These are phyloP conservation scores for Phenacoccus solenopsis DNA, from an alignment of 1,140 invertebrate species.

Conservation along the genomic window DNA sequence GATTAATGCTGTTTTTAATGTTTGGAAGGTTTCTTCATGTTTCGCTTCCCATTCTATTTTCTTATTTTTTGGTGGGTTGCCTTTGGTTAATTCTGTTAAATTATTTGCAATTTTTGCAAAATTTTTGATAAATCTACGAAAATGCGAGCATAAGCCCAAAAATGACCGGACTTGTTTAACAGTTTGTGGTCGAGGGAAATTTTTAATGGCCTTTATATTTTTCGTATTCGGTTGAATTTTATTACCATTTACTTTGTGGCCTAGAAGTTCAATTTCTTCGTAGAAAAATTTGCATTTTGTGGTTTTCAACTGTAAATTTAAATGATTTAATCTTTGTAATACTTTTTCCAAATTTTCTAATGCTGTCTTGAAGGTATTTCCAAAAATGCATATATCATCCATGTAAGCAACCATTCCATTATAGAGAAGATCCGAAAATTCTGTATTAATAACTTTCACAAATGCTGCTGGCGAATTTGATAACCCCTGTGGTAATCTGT, in stretches of 20 bases:
- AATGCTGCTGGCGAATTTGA: neutral
- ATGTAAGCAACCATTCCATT: neutral
- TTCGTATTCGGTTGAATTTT: neutral
- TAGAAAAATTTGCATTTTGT: neutral
- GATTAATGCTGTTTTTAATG: no score
- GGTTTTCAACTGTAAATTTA: neutral
- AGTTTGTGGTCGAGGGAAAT: neutral
- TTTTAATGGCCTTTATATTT: neutral
- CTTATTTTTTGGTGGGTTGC: no score
- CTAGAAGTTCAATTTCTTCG: neutral
- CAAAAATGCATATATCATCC: neutral
- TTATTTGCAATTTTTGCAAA: neutral
- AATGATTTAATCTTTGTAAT: neutral
- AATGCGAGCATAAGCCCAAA: neutral
- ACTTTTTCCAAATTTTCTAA: neutral
- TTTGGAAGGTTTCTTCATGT: no score
- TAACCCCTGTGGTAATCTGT: neutral
- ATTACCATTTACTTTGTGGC: neutral
- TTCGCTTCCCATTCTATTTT: no score
- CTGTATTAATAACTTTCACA: neutral
- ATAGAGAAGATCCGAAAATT: neutral
- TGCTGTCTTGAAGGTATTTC: neutral
- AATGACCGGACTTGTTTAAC: neutral
- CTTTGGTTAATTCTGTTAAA: no score
- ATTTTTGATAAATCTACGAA: neutral